A percentile compares a stretch with the other conserved stretches of the same genome.
phyloP scores from a whole-genome alignment of 1,140 invertebrate genomes.

The Trachymyrmex septentrionalis region DNA sequence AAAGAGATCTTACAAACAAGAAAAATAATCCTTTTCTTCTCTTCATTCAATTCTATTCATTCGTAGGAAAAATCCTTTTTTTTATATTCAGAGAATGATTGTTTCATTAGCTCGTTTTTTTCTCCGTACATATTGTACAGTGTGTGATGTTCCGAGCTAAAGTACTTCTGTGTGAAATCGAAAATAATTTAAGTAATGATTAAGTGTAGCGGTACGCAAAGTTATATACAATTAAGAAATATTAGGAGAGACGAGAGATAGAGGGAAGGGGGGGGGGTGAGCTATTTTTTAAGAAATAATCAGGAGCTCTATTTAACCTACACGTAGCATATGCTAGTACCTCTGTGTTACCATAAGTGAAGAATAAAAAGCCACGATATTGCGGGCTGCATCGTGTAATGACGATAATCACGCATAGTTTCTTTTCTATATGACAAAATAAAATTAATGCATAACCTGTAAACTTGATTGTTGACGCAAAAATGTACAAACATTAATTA shows the following conservation, averaged over 20 bases:
- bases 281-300: constrained; percentile 78
- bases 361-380: constrained; percentile 30
- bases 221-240: constrained; percentile 27
- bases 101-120: constrained; percentile 59
- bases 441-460: constrained; percentile 69
- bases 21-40: constrained; percentile 23
- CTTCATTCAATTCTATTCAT: constrained; percentile 15
- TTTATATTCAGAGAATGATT: constrained; percentile 70
- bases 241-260: constrained; percentile 43
- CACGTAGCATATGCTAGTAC: constrained; percentile 70
- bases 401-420: constrained; percentile 48
- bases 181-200: constrained; percentile 50
- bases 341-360: constrained; percentile 70
- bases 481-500: constrained; percentile 80
- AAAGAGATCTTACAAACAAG: constrained; percentile 37
- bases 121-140: constrained; percentile 74
- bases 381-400: constrained; percentile 49
- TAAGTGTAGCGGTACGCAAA: constrained; percentile 26
- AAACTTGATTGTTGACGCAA: constrained; percentile 79
- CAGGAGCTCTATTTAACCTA: constrained; percentile 76
- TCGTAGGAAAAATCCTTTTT: constrained; percentile 13
- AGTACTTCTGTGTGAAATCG: constrained; percentile 59
- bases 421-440: constrained; percentile 68
- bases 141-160: constrained; percentile 67
- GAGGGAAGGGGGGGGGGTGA: constrained; percentile 27